Base-by-base conservation (phyloP, 2,888 invertebrate genomes). In the Drosophila colorata region DNA sequence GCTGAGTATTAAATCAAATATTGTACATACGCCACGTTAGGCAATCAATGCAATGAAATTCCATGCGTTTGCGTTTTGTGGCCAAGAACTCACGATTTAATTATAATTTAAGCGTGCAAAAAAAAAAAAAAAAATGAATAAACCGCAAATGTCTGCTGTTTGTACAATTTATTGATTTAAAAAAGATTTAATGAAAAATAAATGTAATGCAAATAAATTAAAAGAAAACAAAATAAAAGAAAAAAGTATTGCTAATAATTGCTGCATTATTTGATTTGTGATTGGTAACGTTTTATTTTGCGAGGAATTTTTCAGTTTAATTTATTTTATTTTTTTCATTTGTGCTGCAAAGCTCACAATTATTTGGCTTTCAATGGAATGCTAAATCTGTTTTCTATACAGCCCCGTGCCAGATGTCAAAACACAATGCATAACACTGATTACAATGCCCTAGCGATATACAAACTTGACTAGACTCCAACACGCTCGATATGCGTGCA, bases 11-110 rank as follows among this genome's bases (percentile, higher is more conserved):
- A 16, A 35, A 43, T 43, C 53, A 23, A 58, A 65, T 60, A 75
- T 70, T 48, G 61, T 66, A 61, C 61, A 80, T 80, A 78, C 81
- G 78, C 64, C 70, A 23, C 48, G 44, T 67, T 53, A 37, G 25
- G 20, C 58, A 47, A 58, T 51, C n/a, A 53, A 55, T 57, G 7
- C 25, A 31, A 52, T 31, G 20, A 52, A 57, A 69, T 69, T 57
- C 35, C 49, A 57, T 23, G 25, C 18, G 40, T 25, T 52, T 61
- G 18, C 18, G 44, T 44, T 63, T 63, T 53, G 59, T 37, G 75
- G 55, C 43, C 63, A 53, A 53, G 59, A 58, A 46, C 48, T 43
- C 28, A 35, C 43, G 41, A 53, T 65, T 56, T 52, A 56, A 57
- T 71, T 60, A 56, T 60, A 18, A 51, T 64, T 37, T 25, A 41